Evolutionary conservation across 2,113 vertebrate genomes (phyloP).

Genomic region (Sapajus apella): DNA sequence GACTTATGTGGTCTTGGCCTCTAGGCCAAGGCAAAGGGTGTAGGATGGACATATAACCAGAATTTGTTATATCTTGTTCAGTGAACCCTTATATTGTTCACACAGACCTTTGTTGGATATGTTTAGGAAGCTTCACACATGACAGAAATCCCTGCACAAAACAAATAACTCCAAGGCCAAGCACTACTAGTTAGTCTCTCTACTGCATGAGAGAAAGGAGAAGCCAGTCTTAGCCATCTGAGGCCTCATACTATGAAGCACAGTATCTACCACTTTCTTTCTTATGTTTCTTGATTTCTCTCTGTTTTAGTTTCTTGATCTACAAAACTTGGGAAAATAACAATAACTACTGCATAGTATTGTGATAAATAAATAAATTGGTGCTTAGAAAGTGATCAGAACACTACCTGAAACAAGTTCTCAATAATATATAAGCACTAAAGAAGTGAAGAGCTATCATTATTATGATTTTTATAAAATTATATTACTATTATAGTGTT

Average conservation of each 20-base stretch:
- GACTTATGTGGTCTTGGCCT: not conserved
- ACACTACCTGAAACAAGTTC: not conserved
- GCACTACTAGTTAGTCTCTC: not conserved
- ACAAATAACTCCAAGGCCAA: not conserved
- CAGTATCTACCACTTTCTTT: not conserved
- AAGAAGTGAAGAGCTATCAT: not conserved
- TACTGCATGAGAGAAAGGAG: not conserved
- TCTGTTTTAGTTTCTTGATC: not conserved
- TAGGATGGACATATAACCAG: not conserved
- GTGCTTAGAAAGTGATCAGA: not conserved
- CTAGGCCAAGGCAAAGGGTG: not conserved
- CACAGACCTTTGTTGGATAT: not conserved
- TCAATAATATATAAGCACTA: not conserved
- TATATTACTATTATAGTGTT: not conserved
- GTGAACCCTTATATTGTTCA: not conserved
- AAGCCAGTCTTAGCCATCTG: not conserved
- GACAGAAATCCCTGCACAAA: not conserved
- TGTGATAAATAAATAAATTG: not conserved
- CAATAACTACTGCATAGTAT: not conserved
- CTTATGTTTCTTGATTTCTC: not conserved
- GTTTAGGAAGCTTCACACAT: not conserved
- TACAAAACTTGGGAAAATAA: not conserved
- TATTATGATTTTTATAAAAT: not conserved
- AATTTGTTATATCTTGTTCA: not conserved
- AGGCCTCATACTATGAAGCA: not conserved